Conservation (phyloP, 2,113 vertebrate species). For the Ailuropoda melanoleuca region DNA sequence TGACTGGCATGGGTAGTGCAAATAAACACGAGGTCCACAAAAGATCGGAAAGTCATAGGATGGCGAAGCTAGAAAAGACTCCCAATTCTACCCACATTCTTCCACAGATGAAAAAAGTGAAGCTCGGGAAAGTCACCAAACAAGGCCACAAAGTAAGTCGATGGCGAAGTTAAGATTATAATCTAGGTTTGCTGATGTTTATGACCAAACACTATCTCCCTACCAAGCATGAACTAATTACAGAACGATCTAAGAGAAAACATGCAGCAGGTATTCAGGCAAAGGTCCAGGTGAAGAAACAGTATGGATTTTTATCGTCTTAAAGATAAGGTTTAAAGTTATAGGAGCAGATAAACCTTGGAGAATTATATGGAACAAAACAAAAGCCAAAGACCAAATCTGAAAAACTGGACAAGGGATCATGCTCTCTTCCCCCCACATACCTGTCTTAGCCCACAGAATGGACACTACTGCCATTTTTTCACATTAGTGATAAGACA, state of each 20-base stretch:
- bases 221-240: background rate
- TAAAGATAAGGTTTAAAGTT: background rate
- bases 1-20: background rate
- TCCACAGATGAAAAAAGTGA: background rate
- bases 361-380: background rate
- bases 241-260: background rate
- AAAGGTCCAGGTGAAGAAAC: background rate
- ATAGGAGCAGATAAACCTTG: background rate
- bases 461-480: background rate
- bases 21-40: background rate
- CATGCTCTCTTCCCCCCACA: background rate
- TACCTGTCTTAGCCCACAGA: background rate
- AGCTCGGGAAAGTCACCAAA: background rate
- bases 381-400: background rate
- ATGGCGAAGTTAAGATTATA: background rate
- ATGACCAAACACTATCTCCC: background rate
- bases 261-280: background rate
- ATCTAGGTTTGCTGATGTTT: background rate
- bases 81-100: background rate
- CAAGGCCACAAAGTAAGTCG: background rate
- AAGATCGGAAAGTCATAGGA: background rate
- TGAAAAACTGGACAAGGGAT: background rate
- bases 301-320: background rate
- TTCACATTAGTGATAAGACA: background rate
- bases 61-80: background rate